phyloP scores from a whole-genome alignment of 2,888 invertebrate species.

The Drosophila crucigera region DNA sequence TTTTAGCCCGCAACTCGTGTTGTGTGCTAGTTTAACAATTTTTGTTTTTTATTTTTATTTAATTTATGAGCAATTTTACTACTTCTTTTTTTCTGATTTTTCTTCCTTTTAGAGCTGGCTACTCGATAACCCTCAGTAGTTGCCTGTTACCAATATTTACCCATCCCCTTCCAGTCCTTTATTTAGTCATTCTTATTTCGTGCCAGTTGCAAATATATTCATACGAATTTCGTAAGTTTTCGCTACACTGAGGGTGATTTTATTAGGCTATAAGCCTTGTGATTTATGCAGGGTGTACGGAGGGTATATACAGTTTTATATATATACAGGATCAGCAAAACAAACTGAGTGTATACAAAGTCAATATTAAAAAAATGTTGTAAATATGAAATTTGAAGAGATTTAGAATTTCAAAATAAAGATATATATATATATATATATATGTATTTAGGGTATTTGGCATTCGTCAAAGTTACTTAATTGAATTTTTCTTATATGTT shows the following conservation, averaged over 20 bases:
- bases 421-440: too few relatives aligned
- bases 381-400: too few relatives aligned
- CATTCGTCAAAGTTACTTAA: not conserved
- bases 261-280: not conserved
- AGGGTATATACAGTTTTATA: not conserved
- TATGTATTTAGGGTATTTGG: not conserved
- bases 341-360: not conserved
- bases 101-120: slow-evolving; percentile 38
- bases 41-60: slow-evolving; percentile 47
- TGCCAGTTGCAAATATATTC: slow-evolving; percentile 59
- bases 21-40: slow-evolving; percentile 4
- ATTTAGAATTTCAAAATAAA: too few relatives aligned
- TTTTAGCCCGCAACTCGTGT: slow-evolving; percentile 5
- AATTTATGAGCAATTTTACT: slow-evolving; percentile 63
- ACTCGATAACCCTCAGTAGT: slow-evolving; percentile 52
- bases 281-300: not conserved
- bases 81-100: not conserved
- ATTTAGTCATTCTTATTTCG: slow-evolving; percentile 16
- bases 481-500: not conserved
- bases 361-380: not conserved
- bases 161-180: not conserved
- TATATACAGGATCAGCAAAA: not conserved
- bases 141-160: not conserved
- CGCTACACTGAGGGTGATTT: not conserved
- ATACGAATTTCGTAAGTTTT: slow-evolving; percentile 24